Percentiles rank a stretch among this genome's conserved stretches.
Evolutionary conservation across 2,888 invertebrate species (phyloP).

Genomic region (Heliconius charithonia): DNA sequence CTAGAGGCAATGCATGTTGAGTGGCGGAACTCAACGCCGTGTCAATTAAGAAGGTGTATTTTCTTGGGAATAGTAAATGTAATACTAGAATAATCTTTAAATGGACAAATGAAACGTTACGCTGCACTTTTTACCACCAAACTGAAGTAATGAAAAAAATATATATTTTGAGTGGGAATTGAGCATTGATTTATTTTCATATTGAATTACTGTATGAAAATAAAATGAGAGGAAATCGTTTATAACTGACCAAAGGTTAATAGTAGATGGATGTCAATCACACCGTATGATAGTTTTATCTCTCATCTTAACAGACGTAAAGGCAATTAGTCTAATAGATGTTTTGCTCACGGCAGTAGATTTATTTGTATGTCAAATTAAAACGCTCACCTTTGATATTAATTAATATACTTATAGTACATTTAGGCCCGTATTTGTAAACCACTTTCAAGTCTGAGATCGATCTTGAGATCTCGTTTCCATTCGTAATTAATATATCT

Average conservation of each 20-base stretch:
- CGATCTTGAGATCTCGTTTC: no score
- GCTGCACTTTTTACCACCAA: neutral
- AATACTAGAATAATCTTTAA: no score
- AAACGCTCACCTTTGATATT: slow-evolving; percentile 10
- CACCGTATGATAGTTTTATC: slow-evolving; percentile 31
- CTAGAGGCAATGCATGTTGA: no score
- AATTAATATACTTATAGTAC: neutral
- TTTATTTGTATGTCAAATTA: slow-evolving; percentile 37
- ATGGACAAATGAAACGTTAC: no score
- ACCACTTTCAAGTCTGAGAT: no score
- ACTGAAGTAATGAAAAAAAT: neutral
- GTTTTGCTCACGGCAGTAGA: slow-evolving; percentile 30
- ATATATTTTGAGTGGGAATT: neutral
- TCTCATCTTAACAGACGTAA: slow-evolving; percentile 37
- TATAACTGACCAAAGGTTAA: slow-evolving; percentile 2
- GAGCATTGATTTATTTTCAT: neutral
- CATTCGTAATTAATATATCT: no score
- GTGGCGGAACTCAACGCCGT: no score
- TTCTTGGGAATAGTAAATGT: no score
- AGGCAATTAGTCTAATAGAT: slow-evolving; percentile 39
- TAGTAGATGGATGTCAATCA: slow-evolving; percentile 1
- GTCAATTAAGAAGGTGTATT: no score
- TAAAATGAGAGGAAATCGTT: neutral
- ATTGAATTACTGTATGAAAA: no score
- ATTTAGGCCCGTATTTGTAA: no score